Evolutionary conservation across 2,888 invertebrate genomes (phyloP).

Genomic region (Agrochola litura): DNA sequence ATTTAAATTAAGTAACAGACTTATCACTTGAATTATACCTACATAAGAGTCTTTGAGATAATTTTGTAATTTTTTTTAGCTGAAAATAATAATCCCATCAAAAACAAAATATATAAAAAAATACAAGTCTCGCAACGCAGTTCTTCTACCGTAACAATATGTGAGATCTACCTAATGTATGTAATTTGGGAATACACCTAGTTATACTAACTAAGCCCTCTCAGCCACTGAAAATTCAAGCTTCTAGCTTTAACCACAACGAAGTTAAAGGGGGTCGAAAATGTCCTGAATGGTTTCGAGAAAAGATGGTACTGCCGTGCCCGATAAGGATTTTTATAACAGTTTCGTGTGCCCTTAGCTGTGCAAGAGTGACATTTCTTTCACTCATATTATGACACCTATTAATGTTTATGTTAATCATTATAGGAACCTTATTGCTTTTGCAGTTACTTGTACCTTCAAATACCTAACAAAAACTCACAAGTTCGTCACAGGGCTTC

Average conservation of each 20-base stretch:
- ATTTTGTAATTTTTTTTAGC: conserved; percentile 4
- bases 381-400: not conserved
- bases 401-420: not conserved
- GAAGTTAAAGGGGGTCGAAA: no score
- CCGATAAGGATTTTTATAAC: not conserved
- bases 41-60: not conserved
- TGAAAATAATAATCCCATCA: not conserved
- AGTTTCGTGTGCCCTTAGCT: not conserved
- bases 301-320: no score
- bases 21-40: not conserved
- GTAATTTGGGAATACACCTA: no score
- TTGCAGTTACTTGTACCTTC: not conserved
- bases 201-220: no score
- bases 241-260: no score
- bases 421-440: not conserved
- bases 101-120: no score
- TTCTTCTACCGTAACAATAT: no score
- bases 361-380: not conserved
- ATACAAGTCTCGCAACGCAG: no score
- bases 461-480: not conserved
- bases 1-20: conserved; percentile 18
- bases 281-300: no score
- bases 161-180: no score
- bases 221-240: no score
- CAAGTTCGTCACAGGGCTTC: conserved; percentile 8